phyloP scores from a whole-genome alignment of 2,797 vertebrate species.

The Enteromius radiatus region DNA sequence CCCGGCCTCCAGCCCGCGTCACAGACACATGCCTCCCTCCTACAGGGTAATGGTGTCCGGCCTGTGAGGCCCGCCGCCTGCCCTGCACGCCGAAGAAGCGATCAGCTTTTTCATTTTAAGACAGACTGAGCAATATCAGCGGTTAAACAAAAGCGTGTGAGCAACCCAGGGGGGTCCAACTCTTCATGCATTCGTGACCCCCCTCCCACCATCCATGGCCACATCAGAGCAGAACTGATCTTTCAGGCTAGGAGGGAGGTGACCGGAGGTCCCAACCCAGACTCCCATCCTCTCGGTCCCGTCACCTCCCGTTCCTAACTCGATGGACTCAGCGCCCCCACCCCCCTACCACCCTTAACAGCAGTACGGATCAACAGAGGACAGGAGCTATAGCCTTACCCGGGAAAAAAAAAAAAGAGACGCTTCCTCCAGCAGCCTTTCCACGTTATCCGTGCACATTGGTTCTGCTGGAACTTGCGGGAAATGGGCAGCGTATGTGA shows the following conservation, averaged over 20 bases:
- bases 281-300: constrained; percentile 64
- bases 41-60: constrained; percentile 99
- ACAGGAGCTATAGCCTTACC: constrained; percentile 89
- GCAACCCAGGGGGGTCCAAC: constrained; percentile 76
- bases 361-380: constrained; percentile 73
- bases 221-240: constrained; percentile 66
- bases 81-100: constrained; percentile 77
- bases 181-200: constrained; percentile 73
- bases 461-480: constrained; percentile 68
- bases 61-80: constrained; percentile 82
- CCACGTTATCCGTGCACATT: constrained; percentile 71
- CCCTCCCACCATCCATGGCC: constrained; percentile 45
- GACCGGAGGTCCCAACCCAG: constrained; percentile 66
- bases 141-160: constrained; percentile 77
- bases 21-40: constrained; percentile 98
- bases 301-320: constrained; percentile 51
- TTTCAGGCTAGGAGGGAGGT: constrained; percentile 63
- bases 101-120: constrained; percentile 58
- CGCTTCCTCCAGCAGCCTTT: constrained; percentile 67
- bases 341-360: constrained; percentile 46
- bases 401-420: constrained; percentile 73
- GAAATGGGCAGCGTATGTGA: constrained; percentile 65
- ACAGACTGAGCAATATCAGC: constrained; percentile 82
- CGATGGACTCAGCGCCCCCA: constrained; percentile 39
- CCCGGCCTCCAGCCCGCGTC: constrained; percentile 94